Evolutionary conservation across 2,888 invertebrate genomes (phyloP), one percentile per base, ranked within the genome.

Genomic region (Pasiphila rectangulata): DNA sequence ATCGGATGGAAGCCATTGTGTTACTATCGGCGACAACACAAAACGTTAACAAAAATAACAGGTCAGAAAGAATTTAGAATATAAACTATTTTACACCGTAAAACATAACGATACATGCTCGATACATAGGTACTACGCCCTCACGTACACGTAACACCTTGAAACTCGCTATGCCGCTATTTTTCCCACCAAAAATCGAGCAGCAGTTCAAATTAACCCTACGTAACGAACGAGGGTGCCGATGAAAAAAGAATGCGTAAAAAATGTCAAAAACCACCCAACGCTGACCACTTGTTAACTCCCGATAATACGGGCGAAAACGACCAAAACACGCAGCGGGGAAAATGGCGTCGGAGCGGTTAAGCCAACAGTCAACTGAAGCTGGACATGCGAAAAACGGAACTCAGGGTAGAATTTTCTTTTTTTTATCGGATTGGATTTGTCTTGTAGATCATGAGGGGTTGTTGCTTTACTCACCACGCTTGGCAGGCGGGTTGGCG

Each of bases 271-370:
- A 49, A 50, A 41, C 44, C 50, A 16, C 25, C 40, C 46, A 19
- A 16, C 32, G 32, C 49, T 37, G 32, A 37, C 44, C 49, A 50
- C 49, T 50, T 50, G 49, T 50, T 50, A 50, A 50, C 49, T 45
- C 41, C 40, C 44, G 37, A 40, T 50, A 50, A 50, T 50, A 45
- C 49, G 49, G 9, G 37, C 23, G n/a, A 50, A 49, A 49, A 49
- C 35, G 39, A 44, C 20, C 27, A 40, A 44, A 44, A 49, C 41
- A 23, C 24, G 29, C 27, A 34, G 6, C 9, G 13, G 19, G 7
- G 12, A 50, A 50, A 45, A 45, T 32, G 36, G 40, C 24, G 30
- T 4, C 1, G 17, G 32, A 3, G 7, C 7, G 19, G 25, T 37
- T 13, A 39, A 23, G 41, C 16, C 4, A 4, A 4, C 4, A n/a